Evolutionary conservation across 1,140 invertebrate genomes (phyloP).

Genomic region (Sminthurinus signatus): DNA sequence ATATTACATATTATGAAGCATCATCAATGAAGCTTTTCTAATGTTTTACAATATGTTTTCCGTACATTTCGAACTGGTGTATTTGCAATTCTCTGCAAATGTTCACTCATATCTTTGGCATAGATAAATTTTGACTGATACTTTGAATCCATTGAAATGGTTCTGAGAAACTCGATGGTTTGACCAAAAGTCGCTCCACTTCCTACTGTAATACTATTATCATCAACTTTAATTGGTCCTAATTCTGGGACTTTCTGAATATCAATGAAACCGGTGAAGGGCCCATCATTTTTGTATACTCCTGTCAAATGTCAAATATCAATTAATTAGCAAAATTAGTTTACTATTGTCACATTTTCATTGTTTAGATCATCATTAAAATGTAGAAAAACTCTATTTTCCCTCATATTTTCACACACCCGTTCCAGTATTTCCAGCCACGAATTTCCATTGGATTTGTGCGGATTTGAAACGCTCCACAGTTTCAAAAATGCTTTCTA

Average conservation of each 20-base stretch:
- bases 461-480: not conserved
- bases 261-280: not conserved
- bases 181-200: not conserved
- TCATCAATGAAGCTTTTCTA: not conserved
- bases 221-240: not conserved
- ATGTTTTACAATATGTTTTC: not conserved
- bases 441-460: slow-evolving; percentile 42
- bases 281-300: not conserved
- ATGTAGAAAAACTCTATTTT: not conserved
- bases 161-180: slow-evolving; percentile 49
- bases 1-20: not conserved
- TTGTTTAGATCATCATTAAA: not conserved
- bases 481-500: not conserved
- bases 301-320: not conserved
- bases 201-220: not conserved
- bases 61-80: slow-evolving; percentile 62
- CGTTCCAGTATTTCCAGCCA: slow-evolving; percentile 62
- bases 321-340: too few species aligned
- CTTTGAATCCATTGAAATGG: slow-evolving; percentile 43
- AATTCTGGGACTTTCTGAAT: not conserved
- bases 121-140: slow-evolving; percentile 53
- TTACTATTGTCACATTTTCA: not conserved
- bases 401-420: slow-evolving; percentile 46
- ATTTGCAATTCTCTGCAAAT: slow-evolving; percentile 63
- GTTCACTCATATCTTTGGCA: slow-evolving; percentile 53